Conservation (phyloP, 2,113 vertebrate genomes). For the Puma concolor region DNA sequence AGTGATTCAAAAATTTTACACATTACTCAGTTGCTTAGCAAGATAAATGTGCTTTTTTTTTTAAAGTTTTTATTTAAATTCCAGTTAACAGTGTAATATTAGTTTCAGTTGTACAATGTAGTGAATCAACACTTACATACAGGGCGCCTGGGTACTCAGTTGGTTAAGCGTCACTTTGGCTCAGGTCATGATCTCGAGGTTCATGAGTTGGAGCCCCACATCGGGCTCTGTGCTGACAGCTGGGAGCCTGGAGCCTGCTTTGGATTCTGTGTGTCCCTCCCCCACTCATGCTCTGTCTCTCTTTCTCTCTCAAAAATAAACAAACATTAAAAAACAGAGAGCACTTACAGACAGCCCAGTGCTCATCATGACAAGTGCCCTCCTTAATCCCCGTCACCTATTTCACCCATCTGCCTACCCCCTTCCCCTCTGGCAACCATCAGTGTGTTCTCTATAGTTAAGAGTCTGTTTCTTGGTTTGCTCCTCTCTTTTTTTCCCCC, state of each 20-base stretch:
- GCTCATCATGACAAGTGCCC: not conserved
- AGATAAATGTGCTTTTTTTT: not conserved
- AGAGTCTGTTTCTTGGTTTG: not conserved
- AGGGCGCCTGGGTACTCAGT: too few species aligned
- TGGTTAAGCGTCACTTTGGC: too few species aligned
- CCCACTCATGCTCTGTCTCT: too few species aligned
- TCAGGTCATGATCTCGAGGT: too few species aligned
- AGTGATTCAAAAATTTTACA: not conserved
- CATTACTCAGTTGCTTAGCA: not conserved
- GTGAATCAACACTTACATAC: not conserved
- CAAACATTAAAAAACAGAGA: too few species aligned
- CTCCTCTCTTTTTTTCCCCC: not conserved
- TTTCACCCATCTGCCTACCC: not conserved
- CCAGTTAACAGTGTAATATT: not conserved
- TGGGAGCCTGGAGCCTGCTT: too few species aligned
- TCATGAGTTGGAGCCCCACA: too few species aligned
- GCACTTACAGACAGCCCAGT: not conserved
- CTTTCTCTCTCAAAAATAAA: too few species aligned
- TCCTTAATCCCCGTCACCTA: not conserved
- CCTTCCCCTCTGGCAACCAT: not conserved
- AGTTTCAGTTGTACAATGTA: not conserved
- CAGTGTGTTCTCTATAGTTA: not conserved
- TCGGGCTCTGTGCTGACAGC: too few species aligned
- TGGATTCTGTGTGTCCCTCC: too few species aligned
- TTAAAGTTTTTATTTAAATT: not conserved